Conservation (phyloP, 2,797 vertebrate species). For the Epinephelus awoara region DNA sequence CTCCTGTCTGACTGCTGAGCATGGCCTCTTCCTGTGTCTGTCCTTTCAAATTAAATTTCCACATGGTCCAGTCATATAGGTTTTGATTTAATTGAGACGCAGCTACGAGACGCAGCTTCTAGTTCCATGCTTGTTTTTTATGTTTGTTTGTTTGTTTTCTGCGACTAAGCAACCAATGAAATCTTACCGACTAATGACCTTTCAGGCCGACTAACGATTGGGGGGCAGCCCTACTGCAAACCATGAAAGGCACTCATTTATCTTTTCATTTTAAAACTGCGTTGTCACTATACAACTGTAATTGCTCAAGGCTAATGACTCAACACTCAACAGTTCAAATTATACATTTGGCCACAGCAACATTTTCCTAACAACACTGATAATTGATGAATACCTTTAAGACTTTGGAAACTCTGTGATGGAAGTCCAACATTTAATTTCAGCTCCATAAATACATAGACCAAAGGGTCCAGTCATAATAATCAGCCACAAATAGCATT, state of each 20-base stretch:
- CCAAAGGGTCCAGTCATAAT: background rate
- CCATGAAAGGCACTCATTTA: background rate
- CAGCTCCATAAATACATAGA: background rate
- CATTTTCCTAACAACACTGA: background rate
- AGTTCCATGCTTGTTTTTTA: too few species aligned
- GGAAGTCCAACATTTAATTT: background rate
- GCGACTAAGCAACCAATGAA: too few species aligned
- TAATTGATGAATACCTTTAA: background rate
- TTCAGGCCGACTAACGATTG: too few species aligned
- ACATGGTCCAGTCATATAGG: too few species aligned
- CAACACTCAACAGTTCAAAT: background rate
- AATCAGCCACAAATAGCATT: background rate
- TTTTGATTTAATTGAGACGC: too few species aligned
- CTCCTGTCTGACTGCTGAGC: too few species aligned
- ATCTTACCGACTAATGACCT: too few species aligned
- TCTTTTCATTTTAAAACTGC: background rate
- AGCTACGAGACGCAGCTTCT: too few species aligned
- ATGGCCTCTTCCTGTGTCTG: too few species aligned
- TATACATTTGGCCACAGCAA: background rate
- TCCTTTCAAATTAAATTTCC: too few species aligned
- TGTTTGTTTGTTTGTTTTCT: too few species aligned
- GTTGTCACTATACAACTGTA: background rate
- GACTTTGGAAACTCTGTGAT: background rate
- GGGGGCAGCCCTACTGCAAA: too few species aligned
- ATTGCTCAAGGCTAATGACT: background rate